These are phyloP conservation scores for Erebia aethiops DNA, from an alignment of 2,888 invertebrate species.

Conservation along the genomic window DNA sequence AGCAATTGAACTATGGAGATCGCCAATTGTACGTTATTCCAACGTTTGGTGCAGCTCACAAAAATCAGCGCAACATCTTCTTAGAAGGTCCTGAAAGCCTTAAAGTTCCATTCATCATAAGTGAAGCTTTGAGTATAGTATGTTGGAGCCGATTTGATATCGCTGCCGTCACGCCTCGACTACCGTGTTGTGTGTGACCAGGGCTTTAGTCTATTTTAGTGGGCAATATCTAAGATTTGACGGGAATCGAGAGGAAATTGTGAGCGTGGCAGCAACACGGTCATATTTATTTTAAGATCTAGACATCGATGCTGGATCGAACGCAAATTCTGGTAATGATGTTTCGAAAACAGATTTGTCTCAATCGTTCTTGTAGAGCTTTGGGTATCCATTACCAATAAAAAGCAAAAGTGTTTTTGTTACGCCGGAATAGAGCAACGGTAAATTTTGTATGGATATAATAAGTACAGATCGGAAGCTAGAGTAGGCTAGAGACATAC, in stretches of 20 bases:
- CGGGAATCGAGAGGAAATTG: constrained; percentile 43
- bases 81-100: neutral
- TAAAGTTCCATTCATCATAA: neutral
- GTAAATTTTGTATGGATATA: no score
- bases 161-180: neutral
- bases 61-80: neutral
- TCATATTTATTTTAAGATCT: constrained; percentile 43
- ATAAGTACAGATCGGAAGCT: no score
- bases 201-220: constrained; percentile 50
- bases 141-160: neutral
- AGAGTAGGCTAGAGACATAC: no score
- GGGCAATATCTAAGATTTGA: constrained; percentile 47
- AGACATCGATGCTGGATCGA: constrained; percentile 16
- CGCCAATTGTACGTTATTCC: no score
- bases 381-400: neutral
- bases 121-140: no score
- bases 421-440: no score
- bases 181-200: neutral
- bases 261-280: constrained; percentile 38
- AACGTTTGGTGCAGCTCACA: neutral
- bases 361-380: neutral
- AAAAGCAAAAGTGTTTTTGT: no score
- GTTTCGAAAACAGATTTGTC: constrained; percentile 5
- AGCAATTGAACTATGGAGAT: no score
- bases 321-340: constrained; percentile 12